A percentile compares a stretch with the other conserved stretches of the same genome.
These are phyloP conservation scores for Pholis gunnellus DNA, from an alignment of 2,113 vertebrate species.

Conservation along the genomic window DNA sequence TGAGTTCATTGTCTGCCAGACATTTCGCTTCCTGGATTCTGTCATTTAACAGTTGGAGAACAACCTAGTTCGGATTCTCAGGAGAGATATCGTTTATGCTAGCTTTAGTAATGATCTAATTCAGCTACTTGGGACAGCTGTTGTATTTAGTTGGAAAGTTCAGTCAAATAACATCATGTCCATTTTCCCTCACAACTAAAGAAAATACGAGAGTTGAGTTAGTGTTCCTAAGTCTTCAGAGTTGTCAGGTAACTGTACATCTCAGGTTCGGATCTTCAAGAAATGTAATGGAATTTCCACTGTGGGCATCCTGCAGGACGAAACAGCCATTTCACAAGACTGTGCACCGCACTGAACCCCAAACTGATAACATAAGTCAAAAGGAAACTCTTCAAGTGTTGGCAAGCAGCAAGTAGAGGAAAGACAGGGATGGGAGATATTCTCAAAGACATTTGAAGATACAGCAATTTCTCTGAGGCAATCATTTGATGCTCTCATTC, in stretches of 20 bases:
- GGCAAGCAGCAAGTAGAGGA: conserved; percentile 58
- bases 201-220: conserved; percentile 38
- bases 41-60: conserved; percentile 42
- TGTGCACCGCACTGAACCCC: conserved; percentile 66
- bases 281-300: conserved; percentile 75
- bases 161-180: conserved; percentile 31
- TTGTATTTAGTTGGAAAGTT: conserved; percentile 45
- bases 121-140: conserved; percentile 24
- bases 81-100: conserved; percentile 30
- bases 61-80: conserved; percentile 23
- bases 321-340: conserved; percentile 74
- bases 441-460: conserved; percentile 78
- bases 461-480: conserved; percentile 75
- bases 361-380: conserved; percentile 78
- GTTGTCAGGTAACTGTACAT: conserved; percentile 63
- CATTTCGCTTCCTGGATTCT: conserved; percentile 24
- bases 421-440: conserved; percentile 68
- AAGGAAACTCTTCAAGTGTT: conserved; percentile 68
- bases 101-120: conserved; percentile 34
- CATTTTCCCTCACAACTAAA: conserved; percentile 22
- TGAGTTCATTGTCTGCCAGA: conserved; percentile 35
- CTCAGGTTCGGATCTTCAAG: conserved; percentile 65
- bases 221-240: conserved; percentile 33
- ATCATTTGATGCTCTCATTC: conserved; percentile 78
- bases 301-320: conserved; percentile 64